Evolutionary conservation across 2,113 vertebrate species (phyloP), one percentile per base, ranked within the genome.

Genomic region (Oryctolagus cuniculus): DNA sequence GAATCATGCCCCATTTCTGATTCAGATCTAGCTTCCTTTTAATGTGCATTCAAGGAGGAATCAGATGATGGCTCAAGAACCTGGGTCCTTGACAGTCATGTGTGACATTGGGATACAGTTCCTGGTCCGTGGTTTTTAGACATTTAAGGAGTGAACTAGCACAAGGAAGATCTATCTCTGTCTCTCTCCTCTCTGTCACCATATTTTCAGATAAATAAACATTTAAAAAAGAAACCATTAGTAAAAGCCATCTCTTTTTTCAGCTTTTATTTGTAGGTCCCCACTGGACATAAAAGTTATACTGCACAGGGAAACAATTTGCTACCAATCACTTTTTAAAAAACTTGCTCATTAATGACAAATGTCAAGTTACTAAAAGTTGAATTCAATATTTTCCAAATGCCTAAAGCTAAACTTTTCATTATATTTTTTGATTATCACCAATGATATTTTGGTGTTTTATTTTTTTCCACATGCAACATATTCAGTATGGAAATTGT

Each of bases 401-500:
- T 36, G 34, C 10, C 58, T 92, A 13, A 70, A 44, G 53, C 1
- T 64, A 58, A 36, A 86, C 0, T 38, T 64, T 90, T 96, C 55
- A 91, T 91, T 81, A 93, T 61, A 70, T 6, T 38, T 93, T 96
- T 24, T 72, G 24, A 75, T 90, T 92, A 91, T 94, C 15, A 91
- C 22, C 4, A 44, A 7, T 17, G 72, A 86, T 1, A 75, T 79
- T 11, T 3, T 64, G 67, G 75, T 86, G 25, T 34, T 78, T 80
- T 67, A 55, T 79, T 81, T 78, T 38, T 80, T 91, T 90, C 63
- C 31, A 53, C 9, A 31, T 19, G 8, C 78, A 27, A 61, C 29
- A 82, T 73, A 75, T 44, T 72, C 3, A 34, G 15, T 3, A 24
- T 38, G 16, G 69, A 94, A 80, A 73, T 69, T 4, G 29, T 16